Base-by-base conservation (phyloP, 2,888 invertebrate genomes). In the Tipula vernalis region DNA sequence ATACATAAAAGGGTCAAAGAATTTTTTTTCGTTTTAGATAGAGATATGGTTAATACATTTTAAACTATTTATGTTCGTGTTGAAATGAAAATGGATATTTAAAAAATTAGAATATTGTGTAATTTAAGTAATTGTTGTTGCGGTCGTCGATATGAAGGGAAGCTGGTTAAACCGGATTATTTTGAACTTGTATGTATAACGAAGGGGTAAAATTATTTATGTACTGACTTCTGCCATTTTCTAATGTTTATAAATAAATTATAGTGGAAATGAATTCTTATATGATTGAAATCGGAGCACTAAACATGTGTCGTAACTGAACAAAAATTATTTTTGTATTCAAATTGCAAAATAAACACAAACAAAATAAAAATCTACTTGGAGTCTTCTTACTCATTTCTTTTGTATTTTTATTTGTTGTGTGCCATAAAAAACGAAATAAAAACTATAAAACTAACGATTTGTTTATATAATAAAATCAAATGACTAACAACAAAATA, bases 391-490 rank as follows among this genome's bases (percentile, higher is more conserved):
- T 71, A 15, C 10, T 71, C 28, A 71, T 71, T 71, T 28, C 28
- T 2, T 71, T 6, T 71, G 10, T 28, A 10, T 10, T 28, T 71
- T 71, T 71, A 28, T 71, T 28, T 71, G 71, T 71, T 71, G 28
- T 71, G 28, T 71, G 28, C 71, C 71, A 71, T 71, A 71, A 71
- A 71, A 71, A 71, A 71, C 12, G 28, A 71, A 71, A 71, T 71
- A 71, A 71, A 71, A 71, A 71, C 71, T 71, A 71, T 71, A 71
- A 71, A 71, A 71, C 8, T 71, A 71, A 71, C 71, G 71, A 71
- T 71, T 71, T 71, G 71, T 71, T 71, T 71, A 71, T 71, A 71
- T 71, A 71, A 71, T 71, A 71, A 71, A 71, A 71, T 71, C 71
- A 71, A 71, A 71, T 71, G 71, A 71, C 71, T 71, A 71, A 71